Conservation (phyloP, 2,113 vertebrate genomes). For the Pogonocichla stellata region DNA sequence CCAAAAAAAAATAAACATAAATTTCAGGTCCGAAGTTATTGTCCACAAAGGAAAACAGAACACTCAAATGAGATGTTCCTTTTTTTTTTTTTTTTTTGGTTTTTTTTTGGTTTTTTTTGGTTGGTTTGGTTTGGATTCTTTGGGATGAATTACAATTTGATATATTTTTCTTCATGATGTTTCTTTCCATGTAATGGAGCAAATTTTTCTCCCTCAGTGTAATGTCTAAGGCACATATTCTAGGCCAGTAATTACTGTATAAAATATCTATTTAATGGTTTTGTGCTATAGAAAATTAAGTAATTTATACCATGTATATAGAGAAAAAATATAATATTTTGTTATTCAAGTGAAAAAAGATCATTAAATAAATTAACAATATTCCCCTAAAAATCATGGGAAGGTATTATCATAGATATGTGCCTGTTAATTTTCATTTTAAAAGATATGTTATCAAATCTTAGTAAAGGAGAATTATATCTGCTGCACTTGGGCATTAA, state of each 20-base stretch:
- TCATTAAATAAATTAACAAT: neutral
- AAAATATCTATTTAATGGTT: neutral
- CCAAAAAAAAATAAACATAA: neutral
- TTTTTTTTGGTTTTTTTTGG: too few relatives aligned
- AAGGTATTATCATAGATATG: neutral
- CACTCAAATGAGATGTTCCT: rapidly evolving
- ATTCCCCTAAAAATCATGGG: neutral
- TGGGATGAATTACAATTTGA: neutral
- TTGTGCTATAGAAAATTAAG: neutral
- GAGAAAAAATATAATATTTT: neutral
- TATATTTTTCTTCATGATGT: neutral
- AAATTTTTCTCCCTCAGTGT: neutral
- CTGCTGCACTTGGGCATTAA: neutral
- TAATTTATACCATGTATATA: neutral
- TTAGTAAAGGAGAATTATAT: neutral
- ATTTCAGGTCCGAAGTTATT: neutral
- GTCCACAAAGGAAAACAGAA: neutral
- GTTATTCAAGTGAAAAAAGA: neutral
- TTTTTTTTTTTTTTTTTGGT: too few relatives aligned
- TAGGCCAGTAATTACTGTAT: neutral
- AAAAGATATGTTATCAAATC: neutral
- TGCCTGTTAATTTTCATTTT: neutral
- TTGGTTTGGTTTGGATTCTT: neutral
- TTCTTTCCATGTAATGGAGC: neutral
- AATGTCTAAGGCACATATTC: neutral